Conservation (phyloP, 2,888 invertebrate genomes). For the Drosophila glabriapex region DNA sequence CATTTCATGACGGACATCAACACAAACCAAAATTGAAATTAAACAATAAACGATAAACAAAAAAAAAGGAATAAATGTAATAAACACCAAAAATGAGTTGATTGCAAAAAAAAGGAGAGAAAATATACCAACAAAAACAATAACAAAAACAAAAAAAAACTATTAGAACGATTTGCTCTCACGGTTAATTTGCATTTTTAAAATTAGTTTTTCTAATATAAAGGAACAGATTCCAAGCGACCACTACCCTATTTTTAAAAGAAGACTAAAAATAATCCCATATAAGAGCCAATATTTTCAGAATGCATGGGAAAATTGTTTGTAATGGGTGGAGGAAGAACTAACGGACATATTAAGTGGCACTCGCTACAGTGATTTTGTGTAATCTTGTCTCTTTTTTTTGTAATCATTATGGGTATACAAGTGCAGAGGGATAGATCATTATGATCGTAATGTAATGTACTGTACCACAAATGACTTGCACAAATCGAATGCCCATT, state of each 20-base stretch:
- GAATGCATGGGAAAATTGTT: not conserved
- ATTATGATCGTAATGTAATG: not conserved
- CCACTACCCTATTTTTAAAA: not conserved
- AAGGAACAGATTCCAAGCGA: not conserved
- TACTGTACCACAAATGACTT: conserved; percentile 8
- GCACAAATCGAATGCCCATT: conserved; percentile 16
- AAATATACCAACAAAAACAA: conserved; percentile 2
- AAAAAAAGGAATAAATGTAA: conserved; percentile 24
- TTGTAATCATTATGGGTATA: not conserved
- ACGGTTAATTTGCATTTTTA: not conserved
- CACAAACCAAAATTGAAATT: conserved; percentile 38
- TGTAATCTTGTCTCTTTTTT: not conserved
- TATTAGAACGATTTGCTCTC: not conserved
- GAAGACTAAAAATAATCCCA: not conserved
- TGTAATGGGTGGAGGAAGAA: not conserved
- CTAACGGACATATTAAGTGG: not conserved
- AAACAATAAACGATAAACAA: conserved; percentile 39
- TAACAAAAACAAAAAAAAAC: not conserved
- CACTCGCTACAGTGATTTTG: not conserved
- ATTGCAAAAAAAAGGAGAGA: not conserved
- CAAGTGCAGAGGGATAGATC: not conserved
- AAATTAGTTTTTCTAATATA: not conserved
- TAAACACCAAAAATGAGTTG: conserved; percentile 18
- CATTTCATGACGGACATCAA: conserved; percentile 48
- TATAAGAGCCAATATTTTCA: not conserved